Evolutionary conservation across 2,113 vertebrate genomes (phyloP), one percentile per base, ranked within the genome.

Genomic region (Eptatretus burgeri): DNA sequence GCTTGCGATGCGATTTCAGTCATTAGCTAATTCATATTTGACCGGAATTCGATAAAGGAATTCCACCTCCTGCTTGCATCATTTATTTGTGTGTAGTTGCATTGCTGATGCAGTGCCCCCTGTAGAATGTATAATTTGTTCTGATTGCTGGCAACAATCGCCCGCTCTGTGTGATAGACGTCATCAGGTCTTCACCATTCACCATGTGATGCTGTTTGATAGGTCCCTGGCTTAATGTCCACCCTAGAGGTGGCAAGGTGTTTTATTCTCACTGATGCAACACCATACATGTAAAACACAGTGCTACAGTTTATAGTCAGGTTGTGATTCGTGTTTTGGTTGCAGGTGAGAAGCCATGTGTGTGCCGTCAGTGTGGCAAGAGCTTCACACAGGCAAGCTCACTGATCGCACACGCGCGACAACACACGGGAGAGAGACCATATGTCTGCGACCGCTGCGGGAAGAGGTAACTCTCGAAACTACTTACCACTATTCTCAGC

Each of bases 311-410:
- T 17, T 27, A 11, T 14, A 13, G 49, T 13, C 13, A 20, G 1
- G 10, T 11, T 66, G 17, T 68, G 64, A 62, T 18, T 53, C 16
- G 19, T 63, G 50, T 12, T 52, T 2, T 67, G 13, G 72, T 56
- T 65, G 4, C 73, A 95, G 91, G 91, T n/a, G 91, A 95, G 74
- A 95, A 93, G 75, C 91, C 91, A 0, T 95, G 88, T 68, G 80
- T 86, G 66, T 98, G 91, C 64, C 69, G 79, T 51, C 80, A 93
- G 68, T 98, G 91, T 1, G 85, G 91, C 16, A 95, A 94, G 66
- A 83, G 85, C 68, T 98, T 98, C 75, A 93, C 91, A 5, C 88
- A 95, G 70, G 91, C 91, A 51, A 95, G 88, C 73, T 95, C 87
- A 3, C 82, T 98, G 65, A 94, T 94, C 1, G 91, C 91, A 66